phyloP scores from a whole-genome alignment of 2,888 invertebrate species.

The Harpagoxenus sublaevis region DNA sequence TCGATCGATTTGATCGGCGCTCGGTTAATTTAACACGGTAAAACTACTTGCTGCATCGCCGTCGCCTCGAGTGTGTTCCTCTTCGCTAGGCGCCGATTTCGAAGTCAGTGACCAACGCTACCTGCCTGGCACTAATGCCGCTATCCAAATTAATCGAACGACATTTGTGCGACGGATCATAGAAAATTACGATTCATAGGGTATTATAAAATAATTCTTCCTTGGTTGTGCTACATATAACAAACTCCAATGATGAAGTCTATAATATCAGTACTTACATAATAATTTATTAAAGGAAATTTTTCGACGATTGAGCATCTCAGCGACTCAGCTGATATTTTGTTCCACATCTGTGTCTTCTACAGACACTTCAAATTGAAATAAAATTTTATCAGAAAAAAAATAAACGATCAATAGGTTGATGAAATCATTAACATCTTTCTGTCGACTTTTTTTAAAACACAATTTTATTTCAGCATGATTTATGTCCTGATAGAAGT shows the following conservation, averaged over 20 bases:
- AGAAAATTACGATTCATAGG: slow-evolving; percentile 27
- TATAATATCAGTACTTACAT: background rate
- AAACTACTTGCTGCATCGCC: slow-evolving; percentile 71
- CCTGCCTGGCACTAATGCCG: slow-evolving; percentile 1
- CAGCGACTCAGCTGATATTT: background rate
- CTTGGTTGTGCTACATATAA: background rate
- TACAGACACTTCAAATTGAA: background rate
- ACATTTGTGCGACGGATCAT: slow-evolving; percentile 7
- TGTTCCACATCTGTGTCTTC: background rate
- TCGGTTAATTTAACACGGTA: slow-evolving; percentile 82
- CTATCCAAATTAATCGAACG: slow-evolving; percentile 36
- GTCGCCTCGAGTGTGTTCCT: slow-evolving; percentile 20
- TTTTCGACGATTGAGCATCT: background rate
- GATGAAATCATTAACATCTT: background rate
- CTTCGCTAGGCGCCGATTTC: slow-evolving; percentile 49
- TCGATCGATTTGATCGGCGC: slow-evolving; percentile 81
- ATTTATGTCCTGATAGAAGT: background rate
- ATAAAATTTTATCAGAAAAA: background rate
- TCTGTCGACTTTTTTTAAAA: background rate
- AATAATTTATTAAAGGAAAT: background rate
- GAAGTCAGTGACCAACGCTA: slow-evolving; percentile 53
- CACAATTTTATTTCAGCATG: background rate
- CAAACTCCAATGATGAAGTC: background rate
- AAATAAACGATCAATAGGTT: background rate
- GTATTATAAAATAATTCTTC: slow-evolving; percentile 20